Evolutionary conservation across 2,888 invertebrate genomes (phyloP).

Genomic region (Latrodectus elegans): DNA sequence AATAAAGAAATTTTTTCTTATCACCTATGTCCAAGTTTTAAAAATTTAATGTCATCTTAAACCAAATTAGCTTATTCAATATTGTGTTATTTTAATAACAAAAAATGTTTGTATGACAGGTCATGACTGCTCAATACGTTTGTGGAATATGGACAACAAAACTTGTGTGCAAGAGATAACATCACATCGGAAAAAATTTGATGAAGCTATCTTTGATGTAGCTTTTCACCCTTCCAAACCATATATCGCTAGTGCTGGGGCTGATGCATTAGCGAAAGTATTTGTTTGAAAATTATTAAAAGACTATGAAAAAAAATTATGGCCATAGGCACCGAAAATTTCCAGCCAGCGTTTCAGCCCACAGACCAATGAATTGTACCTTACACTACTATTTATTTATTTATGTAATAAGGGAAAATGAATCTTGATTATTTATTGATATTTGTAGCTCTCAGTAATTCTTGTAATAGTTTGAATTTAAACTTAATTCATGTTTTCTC

Average conservation of each 20-base stretch:
- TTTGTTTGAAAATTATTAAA: constrained; percentile 82
- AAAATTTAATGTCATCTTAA: no score
- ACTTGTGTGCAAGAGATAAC: constrained; percentile 99
- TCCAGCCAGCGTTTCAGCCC: constrained; percentile 68
- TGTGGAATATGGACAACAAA: constrained; percentile 87
- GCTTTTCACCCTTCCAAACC: constrained; percentile 99
- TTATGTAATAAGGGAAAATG: constrained; percentile 29
- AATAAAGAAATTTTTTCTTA: no score
- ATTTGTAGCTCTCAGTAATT: constrained; percentile 27
- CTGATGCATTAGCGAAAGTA: constrained; percentile 98
- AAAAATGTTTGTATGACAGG: constrained; percentile 73
- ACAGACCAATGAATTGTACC: constrained; percentile 67
- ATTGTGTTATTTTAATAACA: no score
- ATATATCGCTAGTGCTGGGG: constrained; percentile 98
- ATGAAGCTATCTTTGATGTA: constrained; percentile 98
- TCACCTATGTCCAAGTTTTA: no score
- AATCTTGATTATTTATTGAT: neutral
- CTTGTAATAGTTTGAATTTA: no score
- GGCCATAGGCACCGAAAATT: constrained; percentile 39
- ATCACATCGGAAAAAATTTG: constrained; percentile 99
- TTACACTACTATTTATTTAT: constrained; percentile 68
- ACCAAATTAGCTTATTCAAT: no score
- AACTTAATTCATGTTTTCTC: no score
- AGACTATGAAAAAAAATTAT: constrained; percentile 31
- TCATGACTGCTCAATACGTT: constrained; percentile 79